Percentiles rank a stretch among this genome's conserved stretches.
These are phyloP conservation scores for Eufriesea mexicana DNA, from an alignment of 1,140 invertebrate genomes.

Conservation along the genomic window DNA sequence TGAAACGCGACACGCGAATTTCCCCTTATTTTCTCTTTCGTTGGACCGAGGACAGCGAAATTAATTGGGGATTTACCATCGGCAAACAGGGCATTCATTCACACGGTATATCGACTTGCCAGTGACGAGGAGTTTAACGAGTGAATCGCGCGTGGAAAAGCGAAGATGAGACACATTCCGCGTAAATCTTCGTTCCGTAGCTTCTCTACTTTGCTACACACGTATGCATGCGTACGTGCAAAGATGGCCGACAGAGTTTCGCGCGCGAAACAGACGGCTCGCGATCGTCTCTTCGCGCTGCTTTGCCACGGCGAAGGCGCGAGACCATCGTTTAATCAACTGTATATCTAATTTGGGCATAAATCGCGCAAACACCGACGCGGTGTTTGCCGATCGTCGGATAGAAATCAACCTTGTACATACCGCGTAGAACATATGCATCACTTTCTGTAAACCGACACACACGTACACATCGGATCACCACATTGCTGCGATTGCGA, in stretches of 20 bases:
- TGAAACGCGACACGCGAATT: background rate
- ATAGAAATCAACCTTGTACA: constrained; percentile 50
- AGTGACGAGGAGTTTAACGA: background rate
- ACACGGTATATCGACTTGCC: constrained; percentile 11
- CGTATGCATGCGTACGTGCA: too few species aligned
- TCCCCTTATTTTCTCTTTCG: constrained; percentile 30
- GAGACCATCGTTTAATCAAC: constrained; percentile 59
- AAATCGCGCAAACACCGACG: constrained; percentile 68
- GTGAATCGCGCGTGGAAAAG: background rate
- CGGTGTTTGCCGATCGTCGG: constrained; percentile 56
- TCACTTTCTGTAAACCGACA: constrained; percentile 49
- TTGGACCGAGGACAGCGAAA: background rate
- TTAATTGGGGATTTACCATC: background rate
- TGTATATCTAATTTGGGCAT: constrained; percentile 74
- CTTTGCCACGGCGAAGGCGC: constrained; percentile 46
- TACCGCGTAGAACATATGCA: constrained; percentile 47
- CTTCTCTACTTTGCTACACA: too few species aligned
- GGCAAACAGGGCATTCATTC: constrained; percentile 19
- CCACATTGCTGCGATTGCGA: constrained; percentile 42
- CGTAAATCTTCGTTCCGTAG: constrained; percentile 16
- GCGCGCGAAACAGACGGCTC: background rate
- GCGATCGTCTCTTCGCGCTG: constrained; percentile 45
- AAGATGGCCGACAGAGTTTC: background rate
- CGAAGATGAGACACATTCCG: constrained; percentile 18
- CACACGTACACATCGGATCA: constrained; percentile 27